Base-by-base conservation (phyloP, 2,888 invertebrate species). In the Polyploca ridens region DNA sequence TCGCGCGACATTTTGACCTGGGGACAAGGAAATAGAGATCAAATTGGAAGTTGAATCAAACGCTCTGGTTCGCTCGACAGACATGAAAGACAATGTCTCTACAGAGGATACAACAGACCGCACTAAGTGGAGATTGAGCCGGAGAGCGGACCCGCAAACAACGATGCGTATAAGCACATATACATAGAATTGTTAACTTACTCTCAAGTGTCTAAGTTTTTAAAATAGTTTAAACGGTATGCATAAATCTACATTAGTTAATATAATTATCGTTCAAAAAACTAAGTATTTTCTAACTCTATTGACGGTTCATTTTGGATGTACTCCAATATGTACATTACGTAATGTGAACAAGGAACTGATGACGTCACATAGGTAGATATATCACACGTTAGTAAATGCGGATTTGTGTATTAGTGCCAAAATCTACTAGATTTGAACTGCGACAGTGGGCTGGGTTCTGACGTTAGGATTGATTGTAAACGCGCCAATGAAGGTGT, bases 1-100 rank as follows among this genome's bases (percentile, higher is more conserved):
- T 95, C 95, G 64, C 95, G 91, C 27, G 95, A 95, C 95, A 95
- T 95, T 69, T 68, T 84, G 71, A 62, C 69, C 88, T 90, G 79
- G 38, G 5, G 19, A 33, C 0, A 33, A 59, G 58, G 16, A 38
- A 35, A 66, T 64, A 67, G 33, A 19, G 62, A 67, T 72, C 35
- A 61, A 58, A 46, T 62, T 65, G 49, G n/a, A 61, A 63, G 16
- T 16, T 33, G 57, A 44, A 62, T 33, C n/a, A 7, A 54, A 19
- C 13, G 46, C 44, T 58, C 35, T 8, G 41, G 3, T 10, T 3
- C 10, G 27, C 27, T 27, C 27, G 27, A 27, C 27, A 27, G 27
- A 27, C 2, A 27, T 27, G 27, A 27, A 27, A 27, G 27, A 27
- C 27, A 41, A 41, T 8, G 41, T 41, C 11, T 8, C 11, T 10